Evolutionary conservation across 2,113 vertebrate species (phyloP).

Genomic region (Takifugu bimaculatus): DNA sequence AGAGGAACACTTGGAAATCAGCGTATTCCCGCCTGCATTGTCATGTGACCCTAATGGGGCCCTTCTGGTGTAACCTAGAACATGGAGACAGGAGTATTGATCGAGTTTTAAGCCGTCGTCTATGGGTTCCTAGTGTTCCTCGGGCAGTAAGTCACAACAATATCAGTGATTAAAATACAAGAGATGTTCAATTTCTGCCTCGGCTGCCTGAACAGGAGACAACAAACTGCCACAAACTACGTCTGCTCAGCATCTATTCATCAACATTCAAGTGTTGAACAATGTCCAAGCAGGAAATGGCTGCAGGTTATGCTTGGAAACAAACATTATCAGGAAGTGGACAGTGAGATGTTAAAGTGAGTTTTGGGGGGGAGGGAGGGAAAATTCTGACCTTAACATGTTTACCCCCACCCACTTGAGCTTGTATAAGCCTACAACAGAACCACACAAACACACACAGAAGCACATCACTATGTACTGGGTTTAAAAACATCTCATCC

Average conservation of each 20-base stretch:
- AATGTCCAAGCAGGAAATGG: constrained; percentile 6
- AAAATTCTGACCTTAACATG: background rate
- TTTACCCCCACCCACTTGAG: constrained; percentile 17
- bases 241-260: background rate
- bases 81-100: background rate
- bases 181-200: too few relatives aligned
- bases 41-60: too few relatives aligned
- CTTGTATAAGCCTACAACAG: constrained; percentile 41
- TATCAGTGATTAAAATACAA: too few relatives aligned
- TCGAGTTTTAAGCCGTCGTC: too few relatives aligned
- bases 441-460: constrained; percentile 42
- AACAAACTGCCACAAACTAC: background rate
- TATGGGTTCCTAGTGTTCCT: too few relatives aligned
- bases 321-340: background rate
- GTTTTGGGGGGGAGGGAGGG: constrained; percentile 1
- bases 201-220: too few relatives aligned
- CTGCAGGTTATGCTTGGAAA: too few relatives aligned
- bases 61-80: background rate
- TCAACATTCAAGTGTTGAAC: background rate
- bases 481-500: constrained; percentile 35
- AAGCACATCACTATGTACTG: constrained; percentile 46
- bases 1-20: background rate
- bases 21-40: background rate
- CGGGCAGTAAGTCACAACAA: too few relatives aligned
- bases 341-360: constrained; percentile 8